A percentile compares a stretch with the other conserved stretches of the same genome.
phyloP scores from a whole-genome alignment of 2,113 vertebrate species.

The Syrrhaptes paradoxus region DNA sequence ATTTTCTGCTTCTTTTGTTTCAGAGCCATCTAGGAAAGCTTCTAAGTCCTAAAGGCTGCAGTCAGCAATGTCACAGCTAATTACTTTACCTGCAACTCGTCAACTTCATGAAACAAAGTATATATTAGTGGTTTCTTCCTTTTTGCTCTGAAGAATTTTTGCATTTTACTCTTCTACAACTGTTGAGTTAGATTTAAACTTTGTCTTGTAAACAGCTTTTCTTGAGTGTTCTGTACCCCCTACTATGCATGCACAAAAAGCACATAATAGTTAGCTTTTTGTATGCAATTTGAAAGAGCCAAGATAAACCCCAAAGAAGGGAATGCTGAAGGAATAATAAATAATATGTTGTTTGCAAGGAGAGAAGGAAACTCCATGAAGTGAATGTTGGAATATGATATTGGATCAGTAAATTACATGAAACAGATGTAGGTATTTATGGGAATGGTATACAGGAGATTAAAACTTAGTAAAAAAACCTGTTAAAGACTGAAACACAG shows the following conservation, averaged over 20 bases:
- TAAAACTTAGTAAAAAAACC: slow-evolving; percentile 2
- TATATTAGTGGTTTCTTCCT: neutral
- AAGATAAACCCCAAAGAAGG: slow-evolving; percentile 43
- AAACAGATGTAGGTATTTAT: slow-evolving; percentile 45
- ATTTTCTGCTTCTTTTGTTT: slow-evolving; percentile 9
- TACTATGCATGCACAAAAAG: neutral
- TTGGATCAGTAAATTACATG: slow-evolving; percentile 18
- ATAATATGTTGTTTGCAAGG: slow-evolving; percentile 42
- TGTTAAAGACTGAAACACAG: neutral
- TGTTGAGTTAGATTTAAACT: neutral
- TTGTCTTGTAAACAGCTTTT: neutral
- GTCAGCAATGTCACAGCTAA: neutral
- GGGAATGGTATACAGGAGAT: neutral
- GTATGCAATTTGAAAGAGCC: slow-evolving; percentile 31
- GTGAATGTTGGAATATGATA: slow-evolving; percentile 1
- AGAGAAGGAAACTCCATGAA: slow-evolving; percentile 10
- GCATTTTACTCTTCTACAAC: neutral
- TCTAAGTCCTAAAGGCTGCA: neutral
- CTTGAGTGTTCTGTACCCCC: neutral
- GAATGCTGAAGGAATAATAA: slow-evolving; percentile 43
- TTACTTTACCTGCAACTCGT: slow-evolving; percentile 6
- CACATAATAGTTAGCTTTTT: neutral
- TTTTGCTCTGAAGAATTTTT: neutral
- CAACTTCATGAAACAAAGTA: neutral
- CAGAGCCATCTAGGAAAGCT: neutral